Evolutionary conservation across 1,140 invertebrate species (phyloP).

Genomic region (Cydia pomonella): DNA sequence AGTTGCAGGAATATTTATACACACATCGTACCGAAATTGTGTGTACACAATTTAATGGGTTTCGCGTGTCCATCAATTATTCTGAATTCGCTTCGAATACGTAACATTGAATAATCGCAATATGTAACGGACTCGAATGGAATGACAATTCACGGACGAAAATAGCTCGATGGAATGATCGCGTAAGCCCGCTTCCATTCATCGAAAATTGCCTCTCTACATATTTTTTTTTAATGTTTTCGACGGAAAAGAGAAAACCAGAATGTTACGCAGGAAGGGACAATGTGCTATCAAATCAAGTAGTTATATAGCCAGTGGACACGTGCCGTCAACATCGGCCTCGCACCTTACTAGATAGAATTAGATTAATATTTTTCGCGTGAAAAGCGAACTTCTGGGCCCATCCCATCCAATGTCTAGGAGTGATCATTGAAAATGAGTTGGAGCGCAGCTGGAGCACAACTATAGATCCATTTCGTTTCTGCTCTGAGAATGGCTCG

Average conservation of each 20-base stretch:
- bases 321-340: neutral
- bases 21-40: neutral
- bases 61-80: neutral
- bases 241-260: neutral
- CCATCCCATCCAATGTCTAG: too few relatives aligned
- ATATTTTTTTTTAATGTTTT: neutral
- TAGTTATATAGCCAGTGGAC: neutral
- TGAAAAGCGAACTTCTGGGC: too few relatives aligned
- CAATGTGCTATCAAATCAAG: neutral
- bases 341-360: neutral
- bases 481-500: too few relatives aligned
- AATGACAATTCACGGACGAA: conserved; percentile 24
- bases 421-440: neutral
- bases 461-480: too few relatives aligned
- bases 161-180: neutral
- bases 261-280: neutral
- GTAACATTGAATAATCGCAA: conserved; percentile 25
- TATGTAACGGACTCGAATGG: conserved; percentile 29
- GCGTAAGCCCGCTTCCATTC: neutral
- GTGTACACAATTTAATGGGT: neutral
- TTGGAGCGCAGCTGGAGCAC: neutral
- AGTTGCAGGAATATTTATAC: neutral
- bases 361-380: neutral
- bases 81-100: neutral
- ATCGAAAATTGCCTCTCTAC: neutral